These are phyloP conservation scores for Lagorchestes hirsutus DNA, from an alignment of 2,797 vertebrate species.

Conservation along the genomic window DNA sequence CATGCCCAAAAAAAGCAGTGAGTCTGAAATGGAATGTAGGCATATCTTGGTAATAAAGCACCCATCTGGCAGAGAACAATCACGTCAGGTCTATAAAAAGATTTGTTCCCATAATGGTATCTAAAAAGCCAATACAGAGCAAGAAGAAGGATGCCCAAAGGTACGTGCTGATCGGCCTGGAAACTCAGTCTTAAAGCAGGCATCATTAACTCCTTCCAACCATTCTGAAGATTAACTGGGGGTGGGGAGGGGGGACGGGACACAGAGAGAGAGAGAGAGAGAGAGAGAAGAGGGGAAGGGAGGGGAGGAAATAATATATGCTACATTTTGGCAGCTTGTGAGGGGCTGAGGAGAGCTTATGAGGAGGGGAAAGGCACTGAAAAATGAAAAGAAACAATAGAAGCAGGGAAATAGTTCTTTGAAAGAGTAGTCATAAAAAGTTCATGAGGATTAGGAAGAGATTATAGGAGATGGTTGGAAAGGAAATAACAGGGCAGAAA, in stretches of 20 bases:
- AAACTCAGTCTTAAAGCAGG: not conserved
- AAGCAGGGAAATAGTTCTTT: conserved; percentile 36
- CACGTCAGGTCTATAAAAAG: conserved; percentile 9
- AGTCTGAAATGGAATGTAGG: conserved; percentile 61
- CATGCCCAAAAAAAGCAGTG: conserved; percentile 25
- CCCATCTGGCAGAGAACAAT: conserved; percentile 45
- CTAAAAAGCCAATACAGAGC: conserved; percentile 28
- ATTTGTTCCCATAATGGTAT: conserved; percentile 36
- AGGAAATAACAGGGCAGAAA: conserved; percentile 67
- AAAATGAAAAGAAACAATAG: conserved; percentile 13
- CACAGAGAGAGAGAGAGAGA: no score
- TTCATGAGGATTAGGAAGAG: not conserved
- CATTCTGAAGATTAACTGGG: not conserved
- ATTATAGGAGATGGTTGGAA: conserved; percentile 35
- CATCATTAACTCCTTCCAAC: not conserved
- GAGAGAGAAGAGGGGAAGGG: no score
- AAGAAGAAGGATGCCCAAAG: conserved; percentile 1
- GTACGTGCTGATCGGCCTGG: conserved; percentile 9
- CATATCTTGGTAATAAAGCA: conserved; percentile 27
- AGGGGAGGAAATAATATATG: not conserved
- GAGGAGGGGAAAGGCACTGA: conserved; percentile 42
- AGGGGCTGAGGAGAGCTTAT: not conserved
- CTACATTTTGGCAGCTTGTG: not conserved
- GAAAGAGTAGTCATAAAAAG: conserved; percentile 68
- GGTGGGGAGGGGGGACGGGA: no score